These are phyloP conservation scores for Echeneis naucrates DNA, from an alignment of 2,797 vertebrate genomes.

Conservation along the genomic window DNA sequence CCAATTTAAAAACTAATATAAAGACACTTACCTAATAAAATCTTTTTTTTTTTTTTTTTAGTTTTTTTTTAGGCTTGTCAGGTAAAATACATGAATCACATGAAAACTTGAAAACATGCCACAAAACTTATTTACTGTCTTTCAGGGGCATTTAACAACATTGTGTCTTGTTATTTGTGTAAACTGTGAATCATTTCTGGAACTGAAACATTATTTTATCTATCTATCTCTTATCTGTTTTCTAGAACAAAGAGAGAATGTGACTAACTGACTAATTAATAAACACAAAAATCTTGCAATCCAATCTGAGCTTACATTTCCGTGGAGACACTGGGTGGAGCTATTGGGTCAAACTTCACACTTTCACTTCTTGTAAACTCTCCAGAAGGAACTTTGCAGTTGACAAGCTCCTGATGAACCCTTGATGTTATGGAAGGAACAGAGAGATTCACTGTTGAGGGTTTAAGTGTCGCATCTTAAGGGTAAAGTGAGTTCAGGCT, in stretches of 20 bases:
- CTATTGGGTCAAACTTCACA: constrained; percentile 42
- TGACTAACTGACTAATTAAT: not conserved
- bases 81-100: not conserved
- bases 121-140: too few species aligned
- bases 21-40: too few species aligned
- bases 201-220: not conserved
- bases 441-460: not conserved
- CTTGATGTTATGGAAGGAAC: not conserved
- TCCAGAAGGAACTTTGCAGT: not conserved
- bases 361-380: not conserved
- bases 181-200: not conserved
- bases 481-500: not conserved
- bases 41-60: too few species aligned
- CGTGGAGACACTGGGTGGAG: constrained; percentile 34
- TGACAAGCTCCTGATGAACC: constrained; percentile 1
- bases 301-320: fast-evolving
- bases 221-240: not conserved
- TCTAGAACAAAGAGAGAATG: fast-evolving
- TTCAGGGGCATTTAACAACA: not conserved
- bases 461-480: not conserved
- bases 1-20: not conserved
- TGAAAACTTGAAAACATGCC: not conserved
- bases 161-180: not conserved
- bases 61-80: not conserved
- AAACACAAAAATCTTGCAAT: not conserved